Evolutionary conservation across 2,888 invertebrate genomes (phyloP), one percentile per base, ranked within the genome.

Genomic region (Coremacera marginata): DNA sequence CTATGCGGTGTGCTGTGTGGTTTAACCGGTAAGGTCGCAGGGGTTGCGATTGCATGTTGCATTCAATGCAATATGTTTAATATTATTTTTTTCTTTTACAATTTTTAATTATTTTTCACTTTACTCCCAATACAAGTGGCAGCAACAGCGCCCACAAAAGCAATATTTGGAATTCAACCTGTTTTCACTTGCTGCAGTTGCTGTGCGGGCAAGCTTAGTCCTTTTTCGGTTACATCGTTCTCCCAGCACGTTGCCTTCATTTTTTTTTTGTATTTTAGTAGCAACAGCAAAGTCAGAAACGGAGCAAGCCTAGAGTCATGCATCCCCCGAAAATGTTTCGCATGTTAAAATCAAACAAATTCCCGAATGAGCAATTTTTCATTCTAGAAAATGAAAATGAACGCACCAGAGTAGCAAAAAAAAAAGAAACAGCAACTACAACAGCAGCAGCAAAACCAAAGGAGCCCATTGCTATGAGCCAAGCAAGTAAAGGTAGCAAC

Each of bases 351-450:
- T 86, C 86, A 86, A 87, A 87, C 87, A 85, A 87, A 87, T 87
- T 87, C 86, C 86, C 86, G 86, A 85, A 85, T 84, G 86, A 84
- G 87, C 87, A 86, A 87, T 87, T 87, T 87, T 87, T 87, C 87
- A 87, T 86, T 87, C 83, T 81, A 60, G 77, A 82, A 82, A 85
- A 84, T 83, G 84, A 84, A 84, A 84, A 84, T 82, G 82, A 83
- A 84, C 55, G 67, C n/a, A 74, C 71, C 31, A 34, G 11, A 44
- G 44, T 11, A 57, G 34, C 44, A 44, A 44, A 3, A 37, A 57
- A 55, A 37, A 37, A 37, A 37, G 7, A 4, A 37, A 37, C 5
- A 37, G 7, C 5, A 37, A 37, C 31, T 4, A 16, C 37, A 71
- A 74, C 71, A 44, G 3, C 44, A 71, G 57, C 34, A 57, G 34